Evolutionary conservation across 2,113 vertebrate species (phyloP).

Genomic region (Nyctibius bracteatus): DNA sequence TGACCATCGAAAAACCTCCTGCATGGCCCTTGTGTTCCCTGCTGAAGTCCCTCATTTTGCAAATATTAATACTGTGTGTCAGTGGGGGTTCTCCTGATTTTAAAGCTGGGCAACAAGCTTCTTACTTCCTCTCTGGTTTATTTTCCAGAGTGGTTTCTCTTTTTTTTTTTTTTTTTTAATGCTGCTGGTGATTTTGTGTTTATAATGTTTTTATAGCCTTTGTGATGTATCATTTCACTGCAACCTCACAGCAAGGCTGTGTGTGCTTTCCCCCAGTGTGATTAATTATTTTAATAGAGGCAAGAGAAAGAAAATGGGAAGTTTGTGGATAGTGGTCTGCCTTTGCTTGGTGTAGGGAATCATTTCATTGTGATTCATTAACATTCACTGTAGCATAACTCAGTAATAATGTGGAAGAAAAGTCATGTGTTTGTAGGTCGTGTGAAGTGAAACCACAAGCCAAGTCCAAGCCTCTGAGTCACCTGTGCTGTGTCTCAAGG

Average conservation of each 20-base stretch:
- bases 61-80: background rate
- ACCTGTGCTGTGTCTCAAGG: background rate
- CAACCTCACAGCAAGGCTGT: background rate
- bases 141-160: background rate
- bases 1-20: background rate
- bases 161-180: background rate
- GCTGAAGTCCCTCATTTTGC: background rate
- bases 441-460: conserved; percentile 7
- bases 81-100: background rate
- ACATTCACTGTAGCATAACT: background rate
- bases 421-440: background rate
- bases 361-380: background rate
- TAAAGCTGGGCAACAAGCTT: background rate
- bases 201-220: background rate
- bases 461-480: background rate
- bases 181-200: background rate
- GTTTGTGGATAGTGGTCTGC: background rate
- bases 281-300: conserved; percentile 18
- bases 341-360: background rate
- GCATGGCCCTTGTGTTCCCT: background rate
- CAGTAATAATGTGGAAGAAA: background rate
- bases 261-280: background rate
- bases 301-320: background rate
- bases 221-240: background rate
- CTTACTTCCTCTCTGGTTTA: background rate